Conservation (phyloP, 53 echinoderm and acorn worm genomes). For the Stichopus horrens region DNA sequence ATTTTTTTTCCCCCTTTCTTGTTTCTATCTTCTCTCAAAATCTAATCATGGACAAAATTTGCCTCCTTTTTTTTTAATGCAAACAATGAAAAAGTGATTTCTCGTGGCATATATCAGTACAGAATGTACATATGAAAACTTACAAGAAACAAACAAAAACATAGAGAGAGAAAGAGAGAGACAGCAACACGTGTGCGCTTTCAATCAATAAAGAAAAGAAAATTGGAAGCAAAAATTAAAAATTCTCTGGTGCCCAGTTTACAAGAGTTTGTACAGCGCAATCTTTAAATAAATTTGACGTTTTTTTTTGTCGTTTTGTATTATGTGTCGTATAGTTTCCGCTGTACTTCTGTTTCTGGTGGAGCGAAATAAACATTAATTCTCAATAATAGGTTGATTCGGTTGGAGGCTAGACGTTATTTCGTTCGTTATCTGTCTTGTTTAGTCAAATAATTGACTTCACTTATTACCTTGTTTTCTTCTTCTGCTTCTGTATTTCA, state of each 20-base stretch:
- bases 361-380: no score
- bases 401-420: no score
- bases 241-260: not conserved
- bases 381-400: no score
- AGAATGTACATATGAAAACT: not conserved
- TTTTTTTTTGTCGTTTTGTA: no score
- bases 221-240: not conserved
- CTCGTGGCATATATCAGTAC: not conserved
- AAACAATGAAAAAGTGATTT: slow-evolving; percentile 8
- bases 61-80: not conserved
- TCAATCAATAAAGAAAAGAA: no score
- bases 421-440: no score
- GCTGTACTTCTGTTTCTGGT: no score
- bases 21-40: not conserved
- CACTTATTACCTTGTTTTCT: no score
- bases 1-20: not conserved
- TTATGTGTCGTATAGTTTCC: no score
- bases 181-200: no score
- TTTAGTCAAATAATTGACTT: not conserved
- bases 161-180: not conserved
- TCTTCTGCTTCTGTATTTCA: no score
- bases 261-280: not conserved
- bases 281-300: not conserved
- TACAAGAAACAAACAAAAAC: not conserved
- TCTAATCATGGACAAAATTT: slow-evolving; percentile 10